Evolutionary conservation across 2,888 invertebrate species (phyloP).

Genomic region (Pseudanteris insignis): DNA sequence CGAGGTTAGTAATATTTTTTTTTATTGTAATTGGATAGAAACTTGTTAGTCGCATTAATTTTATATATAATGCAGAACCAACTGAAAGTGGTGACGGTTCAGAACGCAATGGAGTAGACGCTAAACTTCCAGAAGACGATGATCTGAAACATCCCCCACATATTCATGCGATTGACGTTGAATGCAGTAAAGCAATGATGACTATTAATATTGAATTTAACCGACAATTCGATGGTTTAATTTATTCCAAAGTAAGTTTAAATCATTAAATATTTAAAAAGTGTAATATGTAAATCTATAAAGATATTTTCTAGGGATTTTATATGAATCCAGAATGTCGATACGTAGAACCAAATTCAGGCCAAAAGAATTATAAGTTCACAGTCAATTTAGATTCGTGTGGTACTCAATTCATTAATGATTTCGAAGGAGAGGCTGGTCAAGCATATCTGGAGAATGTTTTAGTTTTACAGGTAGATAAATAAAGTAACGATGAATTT

Average conservation of each 20-base stretch:
- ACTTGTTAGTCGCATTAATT: no score
- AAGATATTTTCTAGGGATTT: constrained; percentile 69
- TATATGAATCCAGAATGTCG: constrained; percentile 76
- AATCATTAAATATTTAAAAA: no score
- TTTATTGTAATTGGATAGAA: no score
- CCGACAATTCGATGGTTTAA: constrained; percentile 78
- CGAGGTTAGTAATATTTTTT: constrained; percentile 1
- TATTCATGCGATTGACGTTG: constrained; percentile 78
- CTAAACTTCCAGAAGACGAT: constrained; percentile 65
- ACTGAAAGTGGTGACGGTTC: constrained; percentile 38
- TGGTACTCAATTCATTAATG: constrained; percentile 82
- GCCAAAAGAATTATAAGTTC: constrained; percentile 76
- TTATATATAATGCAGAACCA: no score
- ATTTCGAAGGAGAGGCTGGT: constrained; percentile 77
- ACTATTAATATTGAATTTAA: constrained; percentile 83
- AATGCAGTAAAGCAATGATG: constrained; percentile 85
- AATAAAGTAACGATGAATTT: no score
- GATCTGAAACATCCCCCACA: constrained; percentile 79
- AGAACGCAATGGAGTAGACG: constrained; percentile 31
- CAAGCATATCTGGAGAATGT: constrained; percentile 84
- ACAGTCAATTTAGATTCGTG: constrained; percentile 80
- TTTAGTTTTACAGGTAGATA: constrained; percentile 70
- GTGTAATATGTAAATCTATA: not conserved
- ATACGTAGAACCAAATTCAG: constrained; percentile 78
- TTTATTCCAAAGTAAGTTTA: constrained; percentile 76